phyloP scores from a whole-genome alignment of 2,797 vertebrate species.

The Enteromius afrohamiltoni region DNA sequence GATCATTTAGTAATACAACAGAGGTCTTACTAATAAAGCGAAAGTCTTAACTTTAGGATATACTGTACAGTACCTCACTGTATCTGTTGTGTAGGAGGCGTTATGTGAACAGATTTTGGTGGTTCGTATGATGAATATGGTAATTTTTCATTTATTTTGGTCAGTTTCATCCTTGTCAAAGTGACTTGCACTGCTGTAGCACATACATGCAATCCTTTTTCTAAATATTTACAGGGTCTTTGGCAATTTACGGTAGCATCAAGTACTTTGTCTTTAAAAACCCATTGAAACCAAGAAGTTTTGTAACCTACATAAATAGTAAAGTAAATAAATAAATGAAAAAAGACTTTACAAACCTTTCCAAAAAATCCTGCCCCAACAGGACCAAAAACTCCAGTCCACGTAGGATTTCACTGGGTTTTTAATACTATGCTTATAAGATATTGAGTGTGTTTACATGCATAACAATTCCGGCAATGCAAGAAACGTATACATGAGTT shows the following conservation, averaged over 20 bases:
- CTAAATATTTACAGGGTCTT: slow-evolving; percentile 38
- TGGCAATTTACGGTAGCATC: slow-evolving; percentile 35
- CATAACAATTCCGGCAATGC: neutral
- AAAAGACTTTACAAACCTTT: neutral
- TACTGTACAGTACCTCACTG: neutral
- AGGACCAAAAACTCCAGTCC: neutral
- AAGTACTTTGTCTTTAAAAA: slow-evolving; percentile 19
- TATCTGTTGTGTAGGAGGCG: neutral
- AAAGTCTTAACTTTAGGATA: slow-evolving; percentile 15
- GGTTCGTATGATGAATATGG: slow-evolving; percentile 22
- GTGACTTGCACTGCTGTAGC: slow-evolving; percentile 40
- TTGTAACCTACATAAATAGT: neutral
- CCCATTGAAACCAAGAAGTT: neutral
- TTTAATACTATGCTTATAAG: slow-evolving; percentile 7
- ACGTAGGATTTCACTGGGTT: neutral
- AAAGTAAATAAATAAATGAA: too few species aligned
- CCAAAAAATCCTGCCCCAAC: neutral
- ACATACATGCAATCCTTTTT: slow-evolving; percentile 40
- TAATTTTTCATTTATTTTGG: slow-evolving; percentile 9
- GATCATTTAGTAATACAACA: slow-evolving; percentile 17
- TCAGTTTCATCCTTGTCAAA: slow-evolving; percentile 28
- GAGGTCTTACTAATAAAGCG: slow-evolving; percentile 13
- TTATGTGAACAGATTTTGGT: slow-evolving; percentile 26
- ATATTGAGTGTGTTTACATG: slow-evolving; percentile 14
- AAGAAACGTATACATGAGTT: neutral